Percentiles rank a stretch among this genome's conserved stretches.
Evolutionary conservation across 2,113 vertebrate genomes (phyloP).

Genomic region (Castor canadensis): DNA sequence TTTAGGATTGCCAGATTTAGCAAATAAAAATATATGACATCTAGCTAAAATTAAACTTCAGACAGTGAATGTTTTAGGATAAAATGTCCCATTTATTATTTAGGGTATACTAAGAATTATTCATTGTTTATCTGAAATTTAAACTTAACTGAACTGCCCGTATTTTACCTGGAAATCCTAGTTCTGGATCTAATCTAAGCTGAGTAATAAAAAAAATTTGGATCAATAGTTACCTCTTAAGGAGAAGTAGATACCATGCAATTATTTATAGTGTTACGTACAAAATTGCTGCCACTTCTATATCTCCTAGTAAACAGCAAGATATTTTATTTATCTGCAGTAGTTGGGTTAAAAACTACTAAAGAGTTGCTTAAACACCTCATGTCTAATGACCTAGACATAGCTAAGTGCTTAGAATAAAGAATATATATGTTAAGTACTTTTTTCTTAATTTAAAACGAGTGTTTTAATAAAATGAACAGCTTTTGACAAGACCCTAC

Average conservation of each 20-base stretch:
- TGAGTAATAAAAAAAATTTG: not conserved
- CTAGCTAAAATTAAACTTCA: not conserved
- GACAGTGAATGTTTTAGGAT: not conserved
- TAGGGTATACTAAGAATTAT: not conserved
- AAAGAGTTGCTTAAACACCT: not conserved
- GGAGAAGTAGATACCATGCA: not conserved
- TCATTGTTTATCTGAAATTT: not conserved
- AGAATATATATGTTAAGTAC: not conserved
- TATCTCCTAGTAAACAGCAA: not conserved
- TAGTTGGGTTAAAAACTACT: not conserved
- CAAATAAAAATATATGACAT: not conserved
- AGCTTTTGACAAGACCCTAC: no score
- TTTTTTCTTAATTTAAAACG: no score
- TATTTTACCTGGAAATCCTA: not conserved
- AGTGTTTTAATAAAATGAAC: no score
- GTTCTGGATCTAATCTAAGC: not conserved
- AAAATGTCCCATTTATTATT: not conserved
- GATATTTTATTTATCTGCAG: not conserved
- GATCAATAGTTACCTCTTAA: not conserved
- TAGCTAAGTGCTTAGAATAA: not conserved
- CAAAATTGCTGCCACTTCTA: not conserved
- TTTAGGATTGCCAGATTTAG: not conserved
- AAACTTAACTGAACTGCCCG: not conserved
- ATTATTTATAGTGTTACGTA: not conserved
- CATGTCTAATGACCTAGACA: not conserved